Evolutionary conservation across 2,888 invertebrate genomes (phyloP).

Genomic region (Sarcophaga variegata): DNA sequence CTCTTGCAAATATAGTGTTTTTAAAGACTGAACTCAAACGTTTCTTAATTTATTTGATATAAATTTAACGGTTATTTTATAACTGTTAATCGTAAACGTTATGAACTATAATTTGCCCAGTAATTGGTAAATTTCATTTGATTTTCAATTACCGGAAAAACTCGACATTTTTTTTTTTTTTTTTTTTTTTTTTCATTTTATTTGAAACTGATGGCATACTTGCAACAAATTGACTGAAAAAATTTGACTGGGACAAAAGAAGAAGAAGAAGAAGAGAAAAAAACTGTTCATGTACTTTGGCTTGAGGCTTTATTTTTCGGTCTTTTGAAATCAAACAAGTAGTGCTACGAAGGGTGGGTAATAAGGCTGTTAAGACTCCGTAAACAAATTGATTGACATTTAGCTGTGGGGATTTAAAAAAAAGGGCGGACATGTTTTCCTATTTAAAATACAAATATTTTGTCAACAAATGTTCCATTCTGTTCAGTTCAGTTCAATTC

Average conservation of each 20-base stretch:
- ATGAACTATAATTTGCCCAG: too few species aligned
- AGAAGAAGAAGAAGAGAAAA: background rate
- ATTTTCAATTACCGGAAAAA: background rate
- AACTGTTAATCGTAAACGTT: too few species aligned
- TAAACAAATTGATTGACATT: slow-evolving; percentile 25
- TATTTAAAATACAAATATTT: slow-evolving; percentile 31
- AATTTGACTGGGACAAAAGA: background rate
- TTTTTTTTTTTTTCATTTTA: background rate
- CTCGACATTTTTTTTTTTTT: background rate
- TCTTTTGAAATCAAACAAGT: background rate
- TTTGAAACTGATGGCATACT: background rate
- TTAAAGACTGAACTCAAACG: too few species aligned
- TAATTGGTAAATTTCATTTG: background rate
- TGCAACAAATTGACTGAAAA: background rate
- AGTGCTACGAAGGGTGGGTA: background rate
- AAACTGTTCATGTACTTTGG: background rate
- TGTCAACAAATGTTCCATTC: slow-evolving; percentile 3
- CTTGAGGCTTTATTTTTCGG: background rate
- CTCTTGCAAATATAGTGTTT: too few species aligned
- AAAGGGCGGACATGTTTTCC: slow-evolving; percentile 9
- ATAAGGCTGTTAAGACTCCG: background rate
- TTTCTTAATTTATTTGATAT: too few species aligned
- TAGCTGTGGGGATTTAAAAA: background rate
- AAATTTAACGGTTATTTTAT: too few species aligned
- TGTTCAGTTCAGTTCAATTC: too few species aligned